These are phyloP conservation scores for Hermaeophaga mercurialis DNA, from an alignment of 2,888 invertebrate species.

Conservation along the genomic window DNA sequence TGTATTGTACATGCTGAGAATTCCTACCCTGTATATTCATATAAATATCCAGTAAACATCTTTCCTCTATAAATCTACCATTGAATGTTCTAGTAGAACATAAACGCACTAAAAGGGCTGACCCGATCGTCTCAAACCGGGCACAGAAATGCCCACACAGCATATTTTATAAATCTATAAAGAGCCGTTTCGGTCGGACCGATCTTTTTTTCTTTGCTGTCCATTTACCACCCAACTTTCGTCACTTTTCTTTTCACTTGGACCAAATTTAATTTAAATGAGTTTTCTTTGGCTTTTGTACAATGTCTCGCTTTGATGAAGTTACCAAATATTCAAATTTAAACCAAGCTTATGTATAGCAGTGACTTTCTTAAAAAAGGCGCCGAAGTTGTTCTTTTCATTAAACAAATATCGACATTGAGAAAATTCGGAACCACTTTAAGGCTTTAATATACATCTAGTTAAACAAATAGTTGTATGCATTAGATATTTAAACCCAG, in stretches of 20 bases:
- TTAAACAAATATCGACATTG: no score
- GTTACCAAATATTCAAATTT: conserved; percentile 12
- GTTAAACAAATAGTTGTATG: no score
- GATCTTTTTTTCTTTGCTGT: conserved; percentile 40
- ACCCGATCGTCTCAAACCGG: conserved; percentile 38
- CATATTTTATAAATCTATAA: conserved; percentile 49
- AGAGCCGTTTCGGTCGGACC: conserved; percentile 29
- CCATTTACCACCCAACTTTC: conserved; percentile 37
- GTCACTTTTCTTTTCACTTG: conserved; percentile 35
- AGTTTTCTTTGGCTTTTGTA: conserved; percentile 18
- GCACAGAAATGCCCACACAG: conserved; percentile 43
- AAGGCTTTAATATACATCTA: no score
- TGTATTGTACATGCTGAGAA: no score
- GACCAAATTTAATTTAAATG: conserved; percentile 32
- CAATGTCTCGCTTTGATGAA: conserved; percentile 9
- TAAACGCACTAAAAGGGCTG: conserved; percentile 37
- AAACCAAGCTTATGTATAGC: no score
- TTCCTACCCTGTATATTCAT: conserved; percentile 18
- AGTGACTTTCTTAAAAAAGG: no score
- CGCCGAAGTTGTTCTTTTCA: no score
- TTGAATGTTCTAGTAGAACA: conserved; percentile 35
- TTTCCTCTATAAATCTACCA: conserved; percentile 31
- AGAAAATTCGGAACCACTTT: no score
- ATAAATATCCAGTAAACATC: conserved; percentile 33
- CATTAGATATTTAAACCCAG: no score